Percentiles rank a stretch among this genome's conserved stretches.
Evolutionary conservation across 2,113 vertebrate species (phyloP).

Genomic region (Scopus umbretta): DNA sequence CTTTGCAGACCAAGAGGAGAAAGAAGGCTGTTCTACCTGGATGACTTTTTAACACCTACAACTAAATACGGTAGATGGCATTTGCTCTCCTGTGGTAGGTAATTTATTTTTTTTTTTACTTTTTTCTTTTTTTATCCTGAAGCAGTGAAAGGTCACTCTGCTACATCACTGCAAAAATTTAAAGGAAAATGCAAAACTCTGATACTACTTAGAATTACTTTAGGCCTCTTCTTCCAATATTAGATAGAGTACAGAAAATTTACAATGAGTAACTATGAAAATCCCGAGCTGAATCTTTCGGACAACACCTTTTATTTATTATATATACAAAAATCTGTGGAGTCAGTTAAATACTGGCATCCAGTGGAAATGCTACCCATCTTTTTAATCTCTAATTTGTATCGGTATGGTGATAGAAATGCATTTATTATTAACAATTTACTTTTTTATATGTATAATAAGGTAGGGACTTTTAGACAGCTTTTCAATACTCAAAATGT

Average conservation of each 20-base stretch:
- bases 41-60: background rate
- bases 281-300: background rate
- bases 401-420: background rate
- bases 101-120: background rate
- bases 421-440: background rate
- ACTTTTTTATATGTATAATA: background rate
- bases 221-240: background rate
- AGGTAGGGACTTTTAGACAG: background rate
- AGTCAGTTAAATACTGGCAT: background rate
- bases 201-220: background rate
- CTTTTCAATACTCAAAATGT: background rate
- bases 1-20: background rate
- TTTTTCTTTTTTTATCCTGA: background rate
- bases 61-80: background rate
- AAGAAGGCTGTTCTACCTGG: background rate
- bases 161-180: background rate
- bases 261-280: background rate
- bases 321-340: background rate
- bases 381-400: constrained; percentile 6
- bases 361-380: background rate
- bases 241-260: background rate
- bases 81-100: background rate
- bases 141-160: background rate
- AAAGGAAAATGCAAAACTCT: background rate
- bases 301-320: background rate